phyloP scores from a whole-genome alignment of 53 echinoderm and acorn worm genomes.

The Holothuria leucospilota region DNA sequence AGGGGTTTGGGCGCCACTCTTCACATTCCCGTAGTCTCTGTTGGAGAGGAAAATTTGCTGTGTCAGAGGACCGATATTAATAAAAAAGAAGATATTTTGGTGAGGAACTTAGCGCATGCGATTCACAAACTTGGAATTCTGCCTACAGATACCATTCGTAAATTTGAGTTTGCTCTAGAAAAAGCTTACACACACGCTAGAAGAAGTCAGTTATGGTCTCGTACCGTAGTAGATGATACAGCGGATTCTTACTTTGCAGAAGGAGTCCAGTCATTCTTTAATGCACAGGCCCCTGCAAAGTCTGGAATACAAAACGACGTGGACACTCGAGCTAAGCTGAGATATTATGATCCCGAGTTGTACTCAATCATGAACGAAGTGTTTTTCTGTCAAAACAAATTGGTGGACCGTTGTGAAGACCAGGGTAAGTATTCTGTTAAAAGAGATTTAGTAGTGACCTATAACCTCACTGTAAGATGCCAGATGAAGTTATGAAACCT shows the following conservation, averaged over 20 bases:
- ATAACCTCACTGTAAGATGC: no score
- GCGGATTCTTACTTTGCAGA: slow-evolving; percentile 74
- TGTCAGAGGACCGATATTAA: slow-evolving; percentile 73
- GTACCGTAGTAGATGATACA: slow-evolving; percentile 55
- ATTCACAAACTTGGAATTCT: slow-evolving; percentile 71
- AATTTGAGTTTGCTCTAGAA: slow-evolving; percentile 59
- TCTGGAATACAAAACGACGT: slow-evolving; percentile 60
- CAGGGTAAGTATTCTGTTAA: slow-evolving; percentile 22
- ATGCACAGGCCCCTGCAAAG: slow-evolving; percentile 52
- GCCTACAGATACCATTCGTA: slow-evolving; percentile 19
- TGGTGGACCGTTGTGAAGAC: slow-evolving; percentile 65
- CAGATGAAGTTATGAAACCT: no score
- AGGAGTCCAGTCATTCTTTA: slow-evolving; percentile 73
- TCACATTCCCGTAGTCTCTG: slow-evolving; percentile 86
- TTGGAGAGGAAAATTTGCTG: slow-evolving; percentile 87
- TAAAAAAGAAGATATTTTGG: slow-evolving; percentile 71
- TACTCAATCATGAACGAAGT: slow-evolving; percentile 59
- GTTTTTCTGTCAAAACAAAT: slow-evolving; percentile 69
- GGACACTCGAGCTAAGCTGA: slow-evolving; percentile 59
- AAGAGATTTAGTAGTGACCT: no score
- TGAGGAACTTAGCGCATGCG: slow-evolving; percentile 74
- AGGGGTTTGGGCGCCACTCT: slow-evolving; percentile 83
- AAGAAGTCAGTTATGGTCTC: slow-evolving; percentile 64
- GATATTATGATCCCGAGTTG: slow-evolving; percentile 61
- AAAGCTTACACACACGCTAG: slow-evolving; percentile 79